Percentiles rank a stretch among this genome's conserved stretches.
Conservation (phyloP, 2,797 vertebrate genomes). For the Sebastiscus tertius region DNA sequence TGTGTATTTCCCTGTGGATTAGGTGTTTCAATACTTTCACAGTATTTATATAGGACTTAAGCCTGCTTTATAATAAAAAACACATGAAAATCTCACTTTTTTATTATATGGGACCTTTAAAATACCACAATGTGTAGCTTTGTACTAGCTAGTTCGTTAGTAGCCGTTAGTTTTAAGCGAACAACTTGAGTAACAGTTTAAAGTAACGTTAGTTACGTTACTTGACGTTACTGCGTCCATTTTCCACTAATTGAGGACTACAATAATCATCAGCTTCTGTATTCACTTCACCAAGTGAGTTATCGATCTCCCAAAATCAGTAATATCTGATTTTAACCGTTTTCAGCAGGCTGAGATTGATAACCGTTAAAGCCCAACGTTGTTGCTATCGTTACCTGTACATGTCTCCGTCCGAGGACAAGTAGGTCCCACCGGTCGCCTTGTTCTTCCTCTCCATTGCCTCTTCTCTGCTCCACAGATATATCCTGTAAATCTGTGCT, state of each 20-base stretch:
- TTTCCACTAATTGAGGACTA: neutral
- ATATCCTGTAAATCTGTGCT: neutral
- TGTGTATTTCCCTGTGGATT: too few species aligned
- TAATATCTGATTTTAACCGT: neutral
- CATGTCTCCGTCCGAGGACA: slow-evolving; percentile 45
- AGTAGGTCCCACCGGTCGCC: slow-evolving; percentile 8
- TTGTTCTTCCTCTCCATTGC: slow-evolving; percentile 69
- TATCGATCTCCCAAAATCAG: neutral
- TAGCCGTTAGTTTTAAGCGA: neutral
- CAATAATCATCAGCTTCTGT: neutral
- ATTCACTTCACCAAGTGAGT: neutral
- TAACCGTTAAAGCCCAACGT: neutral
- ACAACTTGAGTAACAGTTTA: neutral
- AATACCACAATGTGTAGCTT: neutral
- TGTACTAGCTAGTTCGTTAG: neutral
- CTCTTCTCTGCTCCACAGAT: neutral
- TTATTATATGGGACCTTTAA: neutral
- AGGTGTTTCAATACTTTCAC: too few species aligned
- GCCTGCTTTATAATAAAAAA: too few species aligned
- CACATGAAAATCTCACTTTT: too few species aligned
- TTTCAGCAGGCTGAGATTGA: neutral
- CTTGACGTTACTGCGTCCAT: neutral
- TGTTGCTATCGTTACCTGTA: slow-evolving; percentile 62
- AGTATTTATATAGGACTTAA: too few species aligned
- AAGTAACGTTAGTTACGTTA: neutral